Conservation (phyloP, 2,888 invertebrate genomes). For the Lordiphosa andalusiaca region DNA sequence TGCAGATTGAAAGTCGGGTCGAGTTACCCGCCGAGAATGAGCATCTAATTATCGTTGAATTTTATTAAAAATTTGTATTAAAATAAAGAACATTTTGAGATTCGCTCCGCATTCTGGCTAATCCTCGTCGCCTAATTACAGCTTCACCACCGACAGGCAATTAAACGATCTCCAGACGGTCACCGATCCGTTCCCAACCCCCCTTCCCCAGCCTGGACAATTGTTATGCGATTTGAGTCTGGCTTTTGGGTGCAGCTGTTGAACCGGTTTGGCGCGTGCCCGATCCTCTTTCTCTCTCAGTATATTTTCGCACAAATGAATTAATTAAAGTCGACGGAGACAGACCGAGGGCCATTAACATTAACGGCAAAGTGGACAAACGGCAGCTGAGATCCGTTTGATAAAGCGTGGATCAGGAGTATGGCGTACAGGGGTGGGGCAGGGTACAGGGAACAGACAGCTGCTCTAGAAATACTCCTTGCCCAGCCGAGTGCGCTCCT, state of each 20-base stretch:
- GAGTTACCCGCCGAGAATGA: too few relatives aligned
- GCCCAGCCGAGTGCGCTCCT: conserved; percentile 34
- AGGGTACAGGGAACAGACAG: too few relatives aligned
- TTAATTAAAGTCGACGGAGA: conserved; percentile 55
- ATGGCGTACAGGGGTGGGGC: neutral
- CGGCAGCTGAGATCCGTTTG: conserved; percentile 2
- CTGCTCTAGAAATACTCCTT: conserved; percentile 57
- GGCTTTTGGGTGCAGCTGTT: conserved; percentile 67
- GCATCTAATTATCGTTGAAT: too few relatives aligned
- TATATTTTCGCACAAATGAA: conserved; percentile 54
- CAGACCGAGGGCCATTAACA: conserved; percentile 39
- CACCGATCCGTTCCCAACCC: too few relatives aligned
- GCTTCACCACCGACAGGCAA: neutral
- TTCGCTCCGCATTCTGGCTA: too few relatives aligned
- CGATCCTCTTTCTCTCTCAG: conserved; percentile 6
- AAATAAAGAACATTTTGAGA: neutral
- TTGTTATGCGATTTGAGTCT: conserved; percentile 26
- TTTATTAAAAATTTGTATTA: neutral
- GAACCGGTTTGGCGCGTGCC: conserved; percentile 60
- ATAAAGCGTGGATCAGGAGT: conserved; percentile 1
- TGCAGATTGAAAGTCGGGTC: too few relatives aligned
- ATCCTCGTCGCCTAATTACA: neutral
- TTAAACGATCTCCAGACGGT: conserved; percentile 9
- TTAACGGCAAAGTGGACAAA: conserved; percentile 25
- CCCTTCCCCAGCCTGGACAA: conserved; percentile 43